These are phyloP conservation scores for Aphelenchoides besseyi DNA, from an alignment of 1,140 invertebrate species.

Conservation along the genomic window DNA sequence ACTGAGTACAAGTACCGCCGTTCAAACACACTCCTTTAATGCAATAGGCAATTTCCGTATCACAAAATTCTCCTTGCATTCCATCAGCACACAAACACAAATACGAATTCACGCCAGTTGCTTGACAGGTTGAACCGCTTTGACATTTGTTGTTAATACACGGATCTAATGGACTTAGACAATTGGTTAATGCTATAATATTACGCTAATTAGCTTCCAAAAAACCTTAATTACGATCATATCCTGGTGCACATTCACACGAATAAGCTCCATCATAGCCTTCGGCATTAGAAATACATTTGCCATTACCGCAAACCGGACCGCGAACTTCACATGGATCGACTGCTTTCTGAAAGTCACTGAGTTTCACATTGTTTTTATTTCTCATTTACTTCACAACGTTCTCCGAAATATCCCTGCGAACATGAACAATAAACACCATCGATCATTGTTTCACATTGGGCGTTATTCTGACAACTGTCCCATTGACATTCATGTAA, in stretches of 20 bases:
- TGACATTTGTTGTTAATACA: neutral
- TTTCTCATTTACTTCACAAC: neutral
- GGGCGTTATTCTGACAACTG: neutral
- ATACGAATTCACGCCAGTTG: neutral
- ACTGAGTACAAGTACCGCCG: constrained; percentile 12
- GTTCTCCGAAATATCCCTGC: neutral
- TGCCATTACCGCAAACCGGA: constrained; percentile 3
- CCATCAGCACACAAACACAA: constrained; percentile 9
- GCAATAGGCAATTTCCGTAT: neutral
- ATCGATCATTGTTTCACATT: neutral
- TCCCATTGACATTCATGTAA: neutral
- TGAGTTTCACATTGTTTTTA: neutral
- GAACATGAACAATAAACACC: neutral
- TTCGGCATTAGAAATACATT: neutral
- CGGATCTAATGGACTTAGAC: neutral
- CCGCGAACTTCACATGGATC: constrained; percentile 2
- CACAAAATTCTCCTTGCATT: neutral
- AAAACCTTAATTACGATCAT: neutral
- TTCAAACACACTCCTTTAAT: constrained; percentile 14
- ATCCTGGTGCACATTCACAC: neutral
- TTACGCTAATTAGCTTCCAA: neutral
- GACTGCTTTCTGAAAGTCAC: neutral
- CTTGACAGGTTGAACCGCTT: neutral
- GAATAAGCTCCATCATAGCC: constrained; percentile 8
- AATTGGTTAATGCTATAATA: neutral